Conservation (phyloP, 2,113 vertebrate species). For the Willisornis vidua region DNA sequence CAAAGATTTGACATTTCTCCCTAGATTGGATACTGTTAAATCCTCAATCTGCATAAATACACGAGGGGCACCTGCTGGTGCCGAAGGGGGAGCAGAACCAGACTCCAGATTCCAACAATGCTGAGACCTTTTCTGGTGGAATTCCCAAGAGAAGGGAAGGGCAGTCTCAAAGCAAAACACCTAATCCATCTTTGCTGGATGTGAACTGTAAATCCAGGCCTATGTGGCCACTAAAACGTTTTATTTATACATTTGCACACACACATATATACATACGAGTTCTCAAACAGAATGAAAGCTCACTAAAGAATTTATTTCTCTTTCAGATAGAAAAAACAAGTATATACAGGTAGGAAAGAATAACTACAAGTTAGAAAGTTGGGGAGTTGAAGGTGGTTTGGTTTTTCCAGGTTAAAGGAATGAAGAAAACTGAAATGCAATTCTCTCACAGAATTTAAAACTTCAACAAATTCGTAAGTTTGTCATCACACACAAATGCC, state of each 20-base stretch:
- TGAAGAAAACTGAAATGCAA: neutral
- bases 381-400: neutral
- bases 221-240: neutral
- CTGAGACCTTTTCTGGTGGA: neutral
- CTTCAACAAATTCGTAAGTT: neutral
- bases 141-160: neutral
- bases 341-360: neutral
- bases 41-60: neutral
- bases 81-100: neutral
- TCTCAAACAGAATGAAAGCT: neutral
- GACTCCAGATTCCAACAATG: neutral
- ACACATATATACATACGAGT: fast-evolving
- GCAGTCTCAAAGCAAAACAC: neutral
- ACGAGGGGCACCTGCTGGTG: fast-evolving
- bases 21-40: neutral
- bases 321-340: neutral
- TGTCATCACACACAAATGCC: fast-evolving
- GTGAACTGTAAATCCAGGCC: neutral
- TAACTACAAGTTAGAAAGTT: neutral
- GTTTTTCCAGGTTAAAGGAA: neutral
- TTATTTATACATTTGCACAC: neutral
- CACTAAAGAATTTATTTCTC: neutral
- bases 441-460: neutral
- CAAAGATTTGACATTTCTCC: neutral
- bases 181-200: neutral